Base-by-base conservation (phyloP, 2,113 vertebrate genomes). In the Acrocephalus kingi region DNA sequence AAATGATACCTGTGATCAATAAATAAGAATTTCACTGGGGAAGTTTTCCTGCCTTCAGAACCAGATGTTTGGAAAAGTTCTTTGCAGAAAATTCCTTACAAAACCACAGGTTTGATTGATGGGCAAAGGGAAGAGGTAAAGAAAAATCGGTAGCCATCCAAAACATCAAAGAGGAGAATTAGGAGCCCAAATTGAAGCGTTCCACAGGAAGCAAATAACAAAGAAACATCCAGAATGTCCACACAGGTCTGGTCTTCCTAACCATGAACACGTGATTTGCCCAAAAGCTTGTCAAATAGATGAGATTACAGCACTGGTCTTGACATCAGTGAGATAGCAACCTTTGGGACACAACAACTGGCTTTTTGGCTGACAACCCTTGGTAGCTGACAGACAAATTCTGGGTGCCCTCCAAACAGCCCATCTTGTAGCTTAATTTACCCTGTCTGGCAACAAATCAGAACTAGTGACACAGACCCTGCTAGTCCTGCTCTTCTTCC, bases 101-200 rank as follows among this genome's bases (percentile, higher is more conserved):
- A 78, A 91, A 8, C 58, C 27, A 63, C 5, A 5, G 3, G 39
- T 90, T 56, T 66, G 19, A 41, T 62, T 3, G 0, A 9, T 48
- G 27, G 9, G 20, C 54, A 43, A 74, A 74, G 20, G 21, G 28
- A 18, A 87, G 13, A 68, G 11, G 5, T 28, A 25, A 89, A 72
- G 9, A 64, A 87, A 76, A 85, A 31, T 24, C 24, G n/a, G 28
- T 37, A 73, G 7, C 22, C 37, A 58, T 2, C 28, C n/a, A 74
- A 61, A 79, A 83, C 64, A 24, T 15, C 23, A 13, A 59, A 59
- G 7, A 62, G 4, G 4, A 76, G 6, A 82, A 64, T 52, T 59
- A 8, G 1, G 9, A 4, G 11, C 11, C 84, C 3, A 1, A 67
- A 19, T 24, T 35, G 9, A 82, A 63, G 55, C 4, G 0, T 39